Evolutionary conservation across 1,140 invertebrate species (phyloP), one percentile per base, ranked within the genome.

Genomic region (Melitaea cinxia): DNA sequence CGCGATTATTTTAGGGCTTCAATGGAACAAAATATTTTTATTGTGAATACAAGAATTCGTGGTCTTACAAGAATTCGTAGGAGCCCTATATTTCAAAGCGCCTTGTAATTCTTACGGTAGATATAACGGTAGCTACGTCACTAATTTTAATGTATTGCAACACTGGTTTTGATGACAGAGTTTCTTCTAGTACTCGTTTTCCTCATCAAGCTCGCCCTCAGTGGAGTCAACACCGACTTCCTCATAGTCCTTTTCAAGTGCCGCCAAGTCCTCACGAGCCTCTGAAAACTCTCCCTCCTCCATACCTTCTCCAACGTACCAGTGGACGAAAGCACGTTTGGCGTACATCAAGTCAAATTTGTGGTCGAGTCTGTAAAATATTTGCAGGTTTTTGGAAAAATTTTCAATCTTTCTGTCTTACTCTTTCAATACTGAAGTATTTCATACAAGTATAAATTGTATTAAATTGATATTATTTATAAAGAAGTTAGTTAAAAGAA

Each of bases 251-350:
- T 96, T 96, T 92, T 97, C 95, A 14, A 96, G 92, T 17, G 95
- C 95, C 50, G 96, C 95, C 85, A 97, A 92, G 94, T 97, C 96
- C 90, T 97, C 96, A 76, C 96, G 94, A 53, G 96, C 96, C 85
- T 97, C 96, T 21, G 94, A 95, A 92, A 97, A 97, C 90, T 96
- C 96, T 60, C 95, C 95, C 86, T 96, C 95, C 91, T 97, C 95
- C 95, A 97, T 96, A 90, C 96, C 95, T 92, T 97, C 96, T 73
- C 95, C 95, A 47, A 96, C 95, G 80, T 95, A 96, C 95, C 95
- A 96, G 78, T 95, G 95, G 0, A 95, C 94, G 82, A 96, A 93
- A 26, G 95, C 94, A 77, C 95, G 91, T 86, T 96, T 93, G 77
- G 95, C 91, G 91, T 95, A 96, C 95, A 96, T 96, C 37, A 96